Conservation (phyloP, 2,113 vertebrate species). For the Plectropomus leopardus region DNA sequence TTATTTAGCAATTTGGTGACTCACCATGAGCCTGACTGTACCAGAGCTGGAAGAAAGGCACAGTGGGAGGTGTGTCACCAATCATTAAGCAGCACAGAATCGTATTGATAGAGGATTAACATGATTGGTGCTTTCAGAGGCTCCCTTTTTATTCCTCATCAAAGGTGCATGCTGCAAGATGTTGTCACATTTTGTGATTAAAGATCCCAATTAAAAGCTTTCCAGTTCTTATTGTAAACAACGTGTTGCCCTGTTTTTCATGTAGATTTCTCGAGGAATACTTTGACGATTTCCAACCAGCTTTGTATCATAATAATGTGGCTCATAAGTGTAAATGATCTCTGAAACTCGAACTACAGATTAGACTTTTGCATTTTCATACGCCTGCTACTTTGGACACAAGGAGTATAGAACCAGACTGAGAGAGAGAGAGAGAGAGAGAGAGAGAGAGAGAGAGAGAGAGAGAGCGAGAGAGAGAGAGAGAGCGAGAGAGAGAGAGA, state of each 20-base stretch:
- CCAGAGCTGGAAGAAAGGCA: conserved; percentile 40
- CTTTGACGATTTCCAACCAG: too few relatives aligned
- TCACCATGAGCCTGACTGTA: conserved; percentile 56
- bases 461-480: too few relatives aligned
- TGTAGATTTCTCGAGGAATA: not conserved
- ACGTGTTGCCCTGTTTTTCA: not conserved
- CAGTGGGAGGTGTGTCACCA: conserved; percentile 62
- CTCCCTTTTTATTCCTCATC: conserved; percentile 9
- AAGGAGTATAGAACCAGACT: too few relatives aligned
- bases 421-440: too few relatives aligned
- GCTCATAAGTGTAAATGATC: too few relatives aligned
- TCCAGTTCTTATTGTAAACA: not conserved
- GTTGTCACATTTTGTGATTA: not conserved
- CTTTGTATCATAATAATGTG: too few relatives aligned
- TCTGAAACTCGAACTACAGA: too few relatives aligned
- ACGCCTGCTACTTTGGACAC: too few relatives aligned
- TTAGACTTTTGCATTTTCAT: too few relatives aligned
- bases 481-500: too few relatives aligned
- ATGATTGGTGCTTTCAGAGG: conserved; percentile 14
- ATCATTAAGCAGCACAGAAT: conserved; percentile 66
- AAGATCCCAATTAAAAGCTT: not conserved
- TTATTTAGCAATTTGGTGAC: conserved; percentile 61
- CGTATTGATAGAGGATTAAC: conserved; percentile 49
- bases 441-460: too few relatives aligned
- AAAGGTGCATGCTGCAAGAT: conserved; percentile 5